Conservation (phyloP, 2,888 invertebrate species). For the Pyrrhosoma nymphula region DNA sequence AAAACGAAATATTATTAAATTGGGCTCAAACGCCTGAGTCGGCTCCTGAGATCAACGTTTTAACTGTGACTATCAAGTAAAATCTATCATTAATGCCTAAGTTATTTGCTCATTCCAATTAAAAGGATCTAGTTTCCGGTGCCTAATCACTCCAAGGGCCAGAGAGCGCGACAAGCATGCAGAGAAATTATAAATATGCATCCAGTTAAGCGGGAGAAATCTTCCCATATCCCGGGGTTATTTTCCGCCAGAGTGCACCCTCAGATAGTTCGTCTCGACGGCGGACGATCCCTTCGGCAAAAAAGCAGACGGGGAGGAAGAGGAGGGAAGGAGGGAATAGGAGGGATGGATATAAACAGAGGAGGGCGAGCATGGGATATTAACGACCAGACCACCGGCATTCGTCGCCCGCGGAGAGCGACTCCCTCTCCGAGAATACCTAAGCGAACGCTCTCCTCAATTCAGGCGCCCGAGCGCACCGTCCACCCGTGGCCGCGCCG, state of each 20-base stretch:
- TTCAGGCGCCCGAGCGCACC: background rate
- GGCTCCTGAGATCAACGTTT: too few relatives aligned
- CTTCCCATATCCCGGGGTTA: background rate
- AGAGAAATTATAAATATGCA: background rate
- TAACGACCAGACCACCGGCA: constrained; percentile 38
- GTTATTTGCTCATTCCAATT: too few relatives aligned
- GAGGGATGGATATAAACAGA: background rate
- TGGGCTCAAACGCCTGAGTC: too few relatives aligned
- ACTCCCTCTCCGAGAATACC: too few relatives aligned
- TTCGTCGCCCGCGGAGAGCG: background rate
- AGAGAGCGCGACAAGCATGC: too few relatives aligned
- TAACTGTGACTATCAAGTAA: too few relatives aligned
- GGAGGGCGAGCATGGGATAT: background rate
- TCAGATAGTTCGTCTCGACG: background rate
- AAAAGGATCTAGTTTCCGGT: too few relatives aligned
- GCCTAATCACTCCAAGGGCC: too few relatives aligned
- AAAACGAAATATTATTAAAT: too few relatives aligned
- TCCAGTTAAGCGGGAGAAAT: background rate
- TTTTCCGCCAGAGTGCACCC: background rate
- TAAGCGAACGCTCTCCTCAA: background rate
- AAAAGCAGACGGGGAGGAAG: background rate
- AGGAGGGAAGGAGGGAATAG: background rate
- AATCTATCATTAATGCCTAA: too few relatives aligned
- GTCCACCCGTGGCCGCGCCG: background rate
- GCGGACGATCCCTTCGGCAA: background rate